Evolutionary conservation across 1,140 invertebrate genomes (phyloP), one percentile per base, ranked within the genome.

Genomic region (Pseudomyrmex cubaensis): DNA sequence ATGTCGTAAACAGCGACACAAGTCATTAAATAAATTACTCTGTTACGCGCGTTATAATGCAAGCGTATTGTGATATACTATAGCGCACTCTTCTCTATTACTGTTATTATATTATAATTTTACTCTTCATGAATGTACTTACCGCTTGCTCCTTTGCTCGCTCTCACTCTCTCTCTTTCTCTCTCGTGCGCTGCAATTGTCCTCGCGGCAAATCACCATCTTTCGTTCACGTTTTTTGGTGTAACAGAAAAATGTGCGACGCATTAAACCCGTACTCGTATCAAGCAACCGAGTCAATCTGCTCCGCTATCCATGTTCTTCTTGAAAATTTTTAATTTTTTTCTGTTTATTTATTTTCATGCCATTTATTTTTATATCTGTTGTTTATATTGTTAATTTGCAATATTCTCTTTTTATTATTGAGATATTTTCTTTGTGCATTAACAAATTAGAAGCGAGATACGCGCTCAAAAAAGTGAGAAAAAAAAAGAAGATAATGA

Each of bases 41-140:
- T 80, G 76, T 80, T 80, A 80, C 59, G 66, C 66, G 76, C 76
- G 76, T 59, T 48, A 70, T 80, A 78, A 78, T 70, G 74, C n/a
- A 77, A 54, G 74, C n/a, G 56, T 61, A 80, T 80, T 80, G 76
- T 80, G 76, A 80, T 80, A 7, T 35, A 35, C 35, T 35, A 35
- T 35, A 35, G 35, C 35, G 35, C 35, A 59, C 64, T 44, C 25
- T 20, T 66, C 72, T 59, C 76, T 35, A 80, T 70, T 48, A 61
- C 22, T 10, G 44, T 80, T 80, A 80, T 80, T 78, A 80, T 50
- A 70, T 44, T 13, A 72, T 70, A 80, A 80, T 80, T 80, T 80
- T 80, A 66, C 46, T 35, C 66, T 59, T 72, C 66, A 48, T 66
- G 66, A 70, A 80, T 72, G 35, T 35, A 80, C 76, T 72, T 77